Base-by-base conservation (phyloP, 2,888 invertebrate genomes). In the Epiblema foenella region DNA sequence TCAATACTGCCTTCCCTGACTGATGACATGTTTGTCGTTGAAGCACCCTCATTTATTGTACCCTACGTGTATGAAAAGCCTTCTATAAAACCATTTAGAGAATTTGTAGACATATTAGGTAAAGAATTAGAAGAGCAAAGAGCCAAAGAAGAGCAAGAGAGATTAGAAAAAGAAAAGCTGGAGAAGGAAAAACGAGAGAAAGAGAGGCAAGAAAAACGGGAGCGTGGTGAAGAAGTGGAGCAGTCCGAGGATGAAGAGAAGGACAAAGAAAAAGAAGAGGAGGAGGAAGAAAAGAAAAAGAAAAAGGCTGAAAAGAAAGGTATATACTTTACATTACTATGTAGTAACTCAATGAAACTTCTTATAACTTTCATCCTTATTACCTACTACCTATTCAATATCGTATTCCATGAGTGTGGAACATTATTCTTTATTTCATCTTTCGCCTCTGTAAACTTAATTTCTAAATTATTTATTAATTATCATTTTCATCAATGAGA, bases 51-150 rank as follows among this genome's bases (percentile, higher is more conserved):
- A 24, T 98, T 98, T 84, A 98, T 98, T 83, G 98, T 98, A 77
- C 98, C 98, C 59, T 98, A 98, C 85, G 97, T 98, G 24, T 98
- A 98, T 88, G 98, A 98, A 85, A 98, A 98, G 85, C 97, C 98
- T 11, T 97, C 98, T 0, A 87, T 96, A 7, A 96, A 96, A 80
- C 96, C 96, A 70, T 94, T 98, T 75, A 96, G 95, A 83, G 95
- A 96, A 76, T 96, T 96, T 84, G 95, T 97, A 39, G 93, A 93
- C 46, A 94, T 94, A 78, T 89, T 96, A 74, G 95, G 95, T 49
- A 94, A 94, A 75, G 94, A 95, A 80, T 91, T 96, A 56, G 95
- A 95, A 76, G 94, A 95, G 74, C 89, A 94, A 73, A 95, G 93
- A 77, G 94, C 93, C 70, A 95, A 94, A 77, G 93, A 94, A 42